Conservation (phyloP, 2,888 invertebrate species). For the Caenorhabditis macrosperma region DNA sequence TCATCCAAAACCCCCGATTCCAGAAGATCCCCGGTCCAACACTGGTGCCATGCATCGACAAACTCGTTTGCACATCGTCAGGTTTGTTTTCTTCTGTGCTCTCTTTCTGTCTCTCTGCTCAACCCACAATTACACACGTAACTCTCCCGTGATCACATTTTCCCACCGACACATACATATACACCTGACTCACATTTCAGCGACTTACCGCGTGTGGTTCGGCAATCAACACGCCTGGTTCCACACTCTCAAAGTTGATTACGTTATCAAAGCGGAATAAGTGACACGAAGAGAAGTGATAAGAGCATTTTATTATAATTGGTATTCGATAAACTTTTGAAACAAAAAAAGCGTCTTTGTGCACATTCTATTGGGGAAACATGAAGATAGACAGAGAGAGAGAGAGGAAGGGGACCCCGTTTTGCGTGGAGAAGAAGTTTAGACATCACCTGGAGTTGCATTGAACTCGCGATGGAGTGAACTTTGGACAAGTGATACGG, state of each 20-base stretch:
- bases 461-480: too few species aligned
- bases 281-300: slow-evolving; percentile 10
- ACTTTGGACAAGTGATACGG: background rate
- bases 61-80: slow-evolving; percentile 27
- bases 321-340: background rate
- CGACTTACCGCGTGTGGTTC: slow-evolving; percentile 74
- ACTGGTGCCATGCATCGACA: slow-evolving; percentile 72
- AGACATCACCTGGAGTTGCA: background rate
- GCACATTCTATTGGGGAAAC: background rate
- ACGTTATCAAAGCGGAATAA: slow-evolving; percentile 44
- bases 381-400: slow-evolving; percentile 6
- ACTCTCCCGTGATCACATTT: slow-evolving; percentile 1
- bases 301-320: background rate
- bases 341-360: background rate
- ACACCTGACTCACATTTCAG: slow-evolving; percentile 40
- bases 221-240: slow-evolving; percentile 79
- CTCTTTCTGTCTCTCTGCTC: background rate
- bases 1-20: too few species aligned
- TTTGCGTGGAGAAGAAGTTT: background rate
- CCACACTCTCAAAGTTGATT: slow-evolving; percentile 73
- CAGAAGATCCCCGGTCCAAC: slow-evolving; percentile 79
- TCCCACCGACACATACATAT: background rate
- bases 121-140: background rate
- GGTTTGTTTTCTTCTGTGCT: slow-evolving; percentile 16
- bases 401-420: background rate